These are phyloP conservation scores for Caenorhabditis panamensis DNA, from an alignment of 2,888 invertebrate genomes.

Conservation along the genomic window DNA sequence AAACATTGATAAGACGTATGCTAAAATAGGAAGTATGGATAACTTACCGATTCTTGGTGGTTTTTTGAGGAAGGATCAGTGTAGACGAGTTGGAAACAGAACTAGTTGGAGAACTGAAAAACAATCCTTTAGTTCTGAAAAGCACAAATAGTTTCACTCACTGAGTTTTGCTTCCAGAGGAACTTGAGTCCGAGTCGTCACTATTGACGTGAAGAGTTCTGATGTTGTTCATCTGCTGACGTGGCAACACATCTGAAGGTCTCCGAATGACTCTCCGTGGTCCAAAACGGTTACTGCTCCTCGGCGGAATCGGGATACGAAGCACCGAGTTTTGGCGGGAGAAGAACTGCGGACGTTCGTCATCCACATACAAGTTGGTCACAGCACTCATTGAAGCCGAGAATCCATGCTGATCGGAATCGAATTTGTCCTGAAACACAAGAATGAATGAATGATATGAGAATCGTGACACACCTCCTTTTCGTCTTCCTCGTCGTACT, in stretches of 20 bases:
- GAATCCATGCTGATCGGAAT: constrained; percentile 58
- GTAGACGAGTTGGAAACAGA: constrained; percentile 57
- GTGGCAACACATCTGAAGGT: constrained; percentile 67
- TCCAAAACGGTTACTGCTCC: constrained; percentile 75
- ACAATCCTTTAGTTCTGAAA: not conserved
- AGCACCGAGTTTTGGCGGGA: constrained; percentile 80
- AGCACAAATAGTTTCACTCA: constrained; percentile 9
- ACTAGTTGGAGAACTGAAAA: constrained; percentile 51
- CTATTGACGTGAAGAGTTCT: constrained; percentile 62
- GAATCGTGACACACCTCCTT: constrained; percentile 51
- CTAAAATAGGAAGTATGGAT: not conserved
- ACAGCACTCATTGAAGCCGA: constrained; percentile 77
- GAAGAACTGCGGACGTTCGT: constrained; percentile 77
- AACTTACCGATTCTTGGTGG: constrained; percentile 55
- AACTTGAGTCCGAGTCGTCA: constrained; percentile 56
- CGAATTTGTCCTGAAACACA: constrained; percentile 68
- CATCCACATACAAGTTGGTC: constrained; percentile 76
- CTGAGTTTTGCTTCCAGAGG: constrained; percentile 52
- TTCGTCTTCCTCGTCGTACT: constrained; percentile 67
- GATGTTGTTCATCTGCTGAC: constrained; percentile 49
- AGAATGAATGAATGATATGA: too few relatives aligned
- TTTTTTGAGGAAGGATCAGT: constrained; percentile 38
- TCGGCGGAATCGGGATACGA: constrained; percentile 80
- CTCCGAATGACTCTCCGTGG: constrained; percentile 71
- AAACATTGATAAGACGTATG: not conserved